Conservation (phyloP, 2,113 vertebrate genomes). For the Seriola dumerili region DNA sequence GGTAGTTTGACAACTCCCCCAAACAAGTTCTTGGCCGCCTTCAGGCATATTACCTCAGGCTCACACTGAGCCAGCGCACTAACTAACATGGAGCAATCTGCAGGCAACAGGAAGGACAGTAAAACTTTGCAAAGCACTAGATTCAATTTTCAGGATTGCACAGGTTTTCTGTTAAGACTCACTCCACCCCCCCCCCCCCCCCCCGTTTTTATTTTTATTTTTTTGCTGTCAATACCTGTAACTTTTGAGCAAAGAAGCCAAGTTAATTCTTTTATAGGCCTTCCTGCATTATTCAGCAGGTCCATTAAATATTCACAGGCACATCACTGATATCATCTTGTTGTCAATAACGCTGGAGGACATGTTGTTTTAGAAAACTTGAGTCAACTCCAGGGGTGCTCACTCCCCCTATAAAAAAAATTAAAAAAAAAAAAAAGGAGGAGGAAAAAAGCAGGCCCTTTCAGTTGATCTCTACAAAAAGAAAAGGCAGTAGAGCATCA, state of each 20-base stretch:
- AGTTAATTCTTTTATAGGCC: conserved; percentile 51
- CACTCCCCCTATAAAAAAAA: neutral
- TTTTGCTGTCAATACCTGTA: conserved; percentile 34
- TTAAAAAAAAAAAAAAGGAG: neutral
- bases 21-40: conserved; percentile 62
- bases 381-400: conserved; percentile 43
- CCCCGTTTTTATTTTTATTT: neutral
- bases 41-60: conserved; percentile 57
- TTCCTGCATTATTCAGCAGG: conserved; percentile 61
- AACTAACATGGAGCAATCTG: conserved; percentile 56
- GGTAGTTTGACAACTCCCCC: conserved; percentile 45
- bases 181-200: neutral
- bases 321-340: conserved; percentile 66
- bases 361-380: conserved; percentile 62
- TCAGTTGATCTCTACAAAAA: neutral
- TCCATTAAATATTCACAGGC: conserved; percentile 60
- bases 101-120: conserved; percentile 50
- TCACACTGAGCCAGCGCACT: conserved; percentile 42
- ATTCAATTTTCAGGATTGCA: conserved; percentile 42
- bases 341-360: conserved; percentile 66
- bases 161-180: neutral
- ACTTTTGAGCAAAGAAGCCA: conserved; percentile 45
- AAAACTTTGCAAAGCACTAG: conserved; percentile 43
- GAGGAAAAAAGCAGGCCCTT: neutral
- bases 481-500: conserved; percentile 40